These are phyloP conservation scores for Drosophila setifemur DNA, from an alignment of 1,140 invertebrate genomes.

Conservation along the genomic window DNA sequence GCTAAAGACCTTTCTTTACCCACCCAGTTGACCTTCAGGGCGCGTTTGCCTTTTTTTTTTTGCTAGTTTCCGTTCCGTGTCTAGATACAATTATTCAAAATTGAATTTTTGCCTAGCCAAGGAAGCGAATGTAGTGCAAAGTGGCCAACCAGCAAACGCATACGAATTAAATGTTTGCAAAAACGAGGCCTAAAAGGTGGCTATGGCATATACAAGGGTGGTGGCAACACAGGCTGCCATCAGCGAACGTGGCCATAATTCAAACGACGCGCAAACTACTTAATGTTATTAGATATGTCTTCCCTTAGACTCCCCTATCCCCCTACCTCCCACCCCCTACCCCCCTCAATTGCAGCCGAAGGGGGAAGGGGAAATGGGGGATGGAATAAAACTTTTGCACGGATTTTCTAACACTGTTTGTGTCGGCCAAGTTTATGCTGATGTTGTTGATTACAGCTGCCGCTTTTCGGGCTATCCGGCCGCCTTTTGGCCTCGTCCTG, in stretches of 20 bases:
- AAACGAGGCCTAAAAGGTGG: constrained; percentile 8
- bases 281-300: constrained; percentile 79
- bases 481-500: constrained; percentile 6
- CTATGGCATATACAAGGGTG: no score
- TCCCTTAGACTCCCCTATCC: constrained; percentile 17
- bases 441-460: constrained; percentile 72
- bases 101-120: constrained; percentile 51
- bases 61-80: constrained; percentile 43
- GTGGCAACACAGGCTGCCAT: constrained; percentile 65
- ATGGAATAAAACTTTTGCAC: constrained; percentile 41
- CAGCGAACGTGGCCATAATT: constrained; percentile 73
- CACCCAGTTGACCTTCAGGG: constrained; percentile 42
- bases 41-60: constrained; percentile 20
- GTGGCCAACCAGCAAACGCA: constrained; percentile 50
- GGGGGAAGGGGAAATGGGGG: neutral
- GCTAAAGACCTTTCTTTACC: constrained; percentile 5
- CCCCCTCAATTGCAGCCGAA: constrained; percentile 27
- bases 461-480: constrained; percentile 11
- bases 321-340: neutral
- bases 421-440: constrained; percentile 63
- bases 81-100: constrained; percentile 67
- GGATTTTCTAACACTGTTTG: constrained; percentile 45
- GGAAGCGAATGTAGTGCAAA: constrained; percentile 62
- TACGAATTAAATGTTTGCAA: constrained; percentile 42
- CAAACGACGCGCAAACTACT: constrained; percentile 76